Evolutionary conservation across 2,888 invertebrate genomes (phyloP).

Genomic region (Melipona beecheii): DNA sequence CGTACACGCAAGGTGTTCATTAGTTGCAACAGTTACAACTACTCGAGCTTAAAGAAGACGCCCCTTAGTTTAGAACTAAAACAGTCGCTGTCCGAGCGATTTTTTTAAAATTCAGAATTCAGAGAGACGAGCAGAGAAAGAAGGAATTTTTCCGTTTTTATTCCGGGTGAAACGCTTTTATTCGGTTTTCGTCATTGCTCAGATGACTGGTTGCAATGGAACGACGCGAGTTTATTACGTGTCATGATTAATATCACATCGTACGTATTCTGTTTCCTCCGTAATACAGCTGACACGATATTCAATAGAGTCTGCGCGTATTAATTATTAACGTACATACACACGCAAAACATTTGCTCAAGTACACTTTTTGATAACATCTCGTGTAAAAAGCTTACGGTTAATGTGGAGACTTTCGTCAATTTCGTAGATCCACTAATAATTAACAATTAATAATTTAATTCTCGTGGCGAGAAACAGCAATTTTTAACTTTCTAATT

Average conservation of each 20-base stretch:
- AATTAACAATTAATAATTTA: neutral
- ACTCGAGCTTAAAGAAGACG: neutral
- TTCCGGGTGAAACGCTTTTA: neutral
- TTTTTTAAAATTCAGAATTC: neutral
- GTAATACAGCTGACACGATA: neutral
- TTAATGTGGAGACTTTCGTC: neutral
- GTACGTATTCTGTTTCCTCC: neutral
- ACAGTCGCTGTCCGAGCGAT: neutral
- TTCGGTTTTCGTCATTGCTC: neutral
- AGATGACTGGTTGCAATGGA: neutral
- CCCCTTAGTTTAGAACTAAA: too few species aligned
- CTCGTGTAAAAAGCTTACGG: neutral
- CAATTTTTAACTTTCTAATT: too few species aligned
- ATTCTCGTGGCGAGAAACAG: neutral
- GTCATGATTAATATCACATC: constrained; percentile 3
- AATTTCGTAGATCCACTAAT: neutral
- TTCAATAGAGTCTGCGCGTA: neutral
- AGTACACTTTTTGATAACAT: neutral
- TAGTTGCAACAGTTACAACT: neutral
- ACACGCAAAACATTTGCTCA: neutral
- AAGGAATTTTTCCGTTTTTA: neutral
- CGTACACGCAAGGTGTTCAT: constrained; percentile 1
- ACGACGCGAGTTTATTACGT: neutral
- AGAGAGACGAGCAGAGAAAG: neutral
- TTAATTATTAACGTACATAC: neutral